These are phyloP conservation scores for Hoplostethus atlanticus DNA, from an alignment of 2,797 vertebrate species.

Conservation along the genomic window DNA sequence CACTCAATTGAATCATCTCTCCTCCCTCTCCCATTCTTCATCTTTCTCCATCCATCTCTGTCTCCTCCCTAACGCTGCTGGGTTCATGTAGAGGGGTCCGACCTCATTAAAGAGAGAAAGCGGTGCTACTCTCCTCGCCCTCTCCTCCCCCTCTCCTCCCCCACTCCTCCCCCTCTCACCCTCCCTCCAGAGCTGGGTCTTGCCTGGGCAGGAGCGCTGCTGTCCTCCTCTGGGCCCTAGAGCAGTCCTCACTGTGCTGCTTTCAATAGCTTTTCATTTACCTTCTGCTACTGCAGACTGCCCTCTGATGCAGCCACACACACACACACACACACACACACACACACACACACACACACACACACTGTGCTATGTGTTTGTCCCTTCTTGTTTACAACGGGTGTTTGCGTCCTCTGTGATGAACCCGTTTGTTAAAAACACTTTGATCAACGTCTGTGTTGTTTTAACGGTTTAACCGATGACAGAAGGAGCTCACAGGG, in stretches of 20 bases:
- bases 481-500: too few relatives aligned
- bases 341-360: not conserved
- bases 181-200: constrained; percentile 35
- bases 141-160: constrained; percentile 27
- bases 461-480: not conserved
- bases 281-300: constrained; percentile 32
- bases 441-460: not conserved
- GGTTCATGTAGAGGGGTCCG: constrained; percentile 15
- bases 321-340: constrained; percentile 3
- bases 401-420: not conserved
- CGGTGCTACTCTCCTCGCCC: constrained; percentile 1
- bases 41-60: not conserved
- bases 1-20: constrained; percentile 5
- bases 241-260: constrained; percentile 42
- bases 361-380: too few relatives aligned
- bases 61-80: constrained; percentile 14
- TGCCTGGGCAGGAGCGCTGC: constrained; percentile 51
- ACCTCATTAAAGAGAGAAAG: constrained; percentile 56
- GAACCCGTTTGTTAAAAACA: not conserved
- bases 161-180: constrained; percentile 36
- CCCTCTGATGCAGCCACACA: constrained; percentile 13
- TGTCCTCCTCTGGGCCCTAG: constrained; percentile 49
- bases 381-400: not conserved
- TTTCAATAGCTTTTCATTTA: constrained; percentile 65
- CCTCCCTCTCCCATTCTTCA: not conserved